Percentiles rank a stretch among this genome's conserved stretches.
phyloP scores from a whole-genome alignment of 2,797 vertebrate species.

The Pangasius mekongensis region DNA sequence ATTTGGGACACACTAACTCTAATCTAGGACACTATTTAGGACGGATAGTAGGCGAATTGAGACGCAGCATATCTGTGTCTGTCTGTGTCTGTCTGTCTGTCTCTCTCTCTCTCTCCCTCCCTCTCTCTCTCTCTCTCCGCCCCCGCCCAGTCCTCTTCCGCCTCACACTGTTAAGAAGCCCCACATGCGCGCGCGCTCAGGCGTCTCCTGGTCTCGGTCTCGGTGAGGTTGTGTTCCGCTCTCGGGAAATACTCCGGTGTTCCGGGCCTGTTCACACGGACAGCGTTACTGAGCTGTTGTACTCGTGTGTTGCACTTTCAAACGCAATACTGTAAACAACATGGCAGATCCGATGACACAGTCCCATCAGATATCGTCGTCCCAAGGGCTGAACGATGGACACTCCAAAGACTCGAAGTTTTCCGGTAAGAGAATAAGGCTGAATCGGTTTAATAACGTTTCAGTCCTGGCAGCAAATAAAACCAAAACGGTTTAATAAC shows the following conservation, averaged over 20 bases:
- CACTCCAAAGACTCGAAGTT: slow-evolving; percentile 78
- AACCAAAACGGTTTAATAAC: neutral
- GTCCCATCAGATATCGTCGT: slow-evolving; percentile 81
- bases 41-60: too few relatives aligned
- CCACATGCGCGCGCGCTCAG: slow-evolving; percentile 48
- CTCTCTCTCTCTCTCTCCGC: too few relatives aligned
- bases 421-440: slow-evolving; percentile 72
- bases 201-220: slow-evolving; percentile 49
- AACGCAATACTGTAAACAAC: slow-evolving; percentile 43
- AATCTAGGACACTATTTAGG: too few relatives aligned
- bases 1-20: too few relatives aligned
- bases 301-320: neutral
- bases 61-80: too few relatives aligned
- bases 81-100: too few relatives aligned
- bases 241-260: slow-evolving; percentile 52
- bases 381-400: slow-evolving; percentile 77
- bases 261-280: slow-evolving; percentile 52
- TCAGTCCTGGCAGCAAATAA: neutral
- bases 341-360: slow-evolving; percentile 81
- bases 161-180: slow-evolving; percentile 35
- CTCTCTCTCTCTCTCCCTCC: too few relatives aligned
- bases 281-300: neutral
- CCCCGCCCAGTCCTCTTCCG: slow-evolving; percentile 49
- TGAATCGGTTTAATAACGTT: neutral
- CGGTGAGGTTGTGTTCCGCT: slow-evolving; percentile 54